Evolutionary conservation across 2,113 vertebrate genomes (phyloP), one percentile per base, ranked within the genome.

Genomic region (Colaptes auratus): DNA sequence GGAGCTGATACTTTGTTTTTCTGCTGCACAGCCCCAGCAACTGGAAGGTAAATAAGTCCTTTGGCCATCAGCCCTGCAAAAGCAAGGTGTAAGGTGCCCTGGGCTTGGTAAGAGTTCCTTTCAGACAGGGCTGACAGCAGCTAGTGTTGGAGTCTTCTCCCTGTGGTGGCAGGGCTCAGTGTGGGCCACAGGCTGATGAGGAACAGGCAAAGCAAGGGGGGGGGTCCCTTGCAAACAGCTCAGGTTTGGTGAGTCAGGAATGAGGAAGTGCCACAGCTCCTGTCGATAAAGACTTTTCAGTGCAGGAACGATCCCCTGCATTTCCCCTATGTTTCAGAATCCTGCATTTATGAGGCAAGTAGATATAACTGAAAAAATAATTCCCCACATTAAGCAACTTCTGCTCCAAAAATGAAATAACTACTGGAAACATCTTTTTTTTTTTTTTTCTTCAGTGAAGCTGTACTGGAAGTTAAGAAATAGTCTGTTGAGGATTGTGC

Each of bases 361-460:
- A 46, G 31, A 63, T 58, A 36, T 86, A 88, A 92, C 84, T 72
- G 85, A 77, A 92, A 92, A 80, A 89, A 77, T 46, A 82, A 63
- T 52, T 52, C 56, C 46, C 24, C 67, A 56, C 72, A 88, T 67
- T 53, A 36, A 64, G 69, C 48, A 81, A 69, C 69, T 66, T 86
- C 75, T 93, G 75, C 72, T 94, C 36, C 69, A 33, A 74, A 76
- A 20, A 75, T 85, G 58, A 82, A 94, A 59, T 14, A 80, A 60
- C 64, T 83, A 58, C 79, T 81, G 88, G 86, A 92, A 91, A 95
- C 82, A 86, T 93, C 89, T 87, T 81, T 79, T 59, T 83, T 82
- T 44, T 44, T 46, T 46, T 50, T 50, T 50, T 50, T 82, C 92
- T 80, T 28, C 23, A 56, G 0, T 14, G 1, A 36, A 86, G 31